Conservation (phyloP, 92 coral and sea anemone genomes). For the Epizoanthus fatuus region DNA sequence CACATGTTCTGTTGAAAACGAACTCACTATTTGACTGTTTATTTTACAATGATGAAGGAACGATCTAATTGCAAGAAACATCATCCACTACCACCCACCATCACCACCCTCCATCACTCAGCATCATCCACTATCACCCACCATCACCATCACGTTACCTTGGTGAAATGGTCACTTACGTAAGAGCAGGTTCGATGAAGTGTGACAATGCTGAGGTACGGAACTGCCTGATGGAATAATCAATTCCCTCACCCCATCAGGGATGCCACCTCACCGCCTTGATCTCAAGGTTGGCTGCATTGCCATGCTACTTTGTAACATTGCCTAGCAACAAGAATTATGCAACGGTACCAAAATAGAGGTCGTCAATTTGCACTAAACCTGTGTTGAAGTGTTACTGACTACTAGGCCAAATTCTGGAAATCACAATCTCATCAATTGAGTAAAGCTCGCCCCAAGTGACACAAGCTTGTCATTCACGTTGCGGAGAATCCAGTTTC, state of each 20-base stretch:
- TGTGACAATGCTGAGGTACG: no score
- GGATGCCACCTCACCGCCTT: not conserved
- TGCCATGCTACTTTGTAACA: not conserved
- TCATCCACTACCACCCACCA: no score
- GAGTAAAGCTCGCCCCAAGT: not conserved
- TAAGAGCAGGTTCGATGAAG: no score
- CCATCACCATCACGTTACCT: no score
- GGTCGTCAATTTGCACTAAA: not conserved
- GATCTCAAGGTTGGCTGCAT: not conserved
- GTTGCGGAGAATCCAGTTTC: no score
- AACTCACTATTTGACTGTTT: no score
- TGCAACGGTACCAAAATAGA: not conserved
- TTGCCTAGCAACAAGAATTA: not conserved
- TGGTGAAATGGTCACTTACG: no score
- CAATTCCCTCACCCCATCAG: not conserved
- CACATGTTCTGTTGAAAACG: no score
- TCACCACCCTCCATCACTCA: no score
- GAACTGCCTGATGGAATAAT: slow-evolving; percentile 1
- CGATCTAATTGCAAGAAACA: no score
- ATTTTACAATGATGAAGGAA: no score
- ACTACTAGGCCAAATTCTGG: not conserved
- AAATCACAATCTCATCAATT: not conserved
- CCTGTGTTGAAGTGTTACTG: not conserved
- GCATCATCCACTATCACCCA: no score
- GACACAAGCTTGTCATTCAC: slow-evolving; percentile 1